Evolutionary conservation across 2,797 vertebrate species (phyloP), one percentile per base, ranked within the genome.

Genomic region (Rhinophrynus dorsalis): DNA sequence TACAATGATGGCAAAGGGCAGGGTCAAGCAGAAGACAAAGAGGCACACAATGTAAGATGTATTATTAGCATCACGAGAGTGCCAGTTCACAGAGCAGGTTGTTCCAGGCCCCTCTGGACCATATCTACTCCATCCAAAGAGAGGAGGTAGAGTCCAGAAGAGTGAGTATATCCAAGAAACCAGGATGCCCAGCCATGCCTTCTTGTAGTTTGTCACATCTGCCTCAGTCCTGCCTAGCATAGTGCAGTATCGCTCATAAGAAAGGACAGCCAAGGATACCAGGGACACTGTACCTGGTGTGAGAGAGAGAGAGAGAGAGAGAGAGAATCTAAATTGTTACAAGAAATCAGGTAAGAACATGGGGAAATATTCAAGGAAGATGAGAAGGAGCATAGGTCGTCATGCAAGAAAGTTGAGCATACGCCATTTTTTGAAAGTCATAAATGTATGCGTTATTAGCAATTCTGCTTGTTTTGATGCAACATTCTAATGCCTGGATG

Each of bases 71-170:
- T 89, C 90, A 73, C 80, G 90, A 71, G 83, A 81, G 5, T 79
- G 87, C 93, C 92, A 94, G 83, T 93, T 87, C 1, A 94, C 86
- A 0, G 92, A 94, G 79, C 92, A 94, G 6, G 86, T 94, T 74
- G 91, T 91, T 10, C 92, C 92, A 1, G 92, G 83, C 8, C 90
- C 92, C 76, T 95, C 91, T 0, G 84, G 92, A 24, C 90, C 88
- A 0, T 92, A 93, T 33, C 81, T 85, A 77, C 92, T 94, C 93
- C 93, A 94, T 48, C 92, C 91, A 1, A 94, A 85, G 20, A 93
- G 90, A 0, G 88, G 92, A 0, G 92, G 92, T 21, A 81, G 3
- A 3, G 88, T 91, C 92, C 93, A 94, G 42, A 86, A 2, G 63
- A 95, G 79, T 42, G 90, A 92, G 77, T 93, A 94, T 0, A 68